Evolutionary conservation across 2,888 invertebrate species (phyloP).

Genomic region (Agrochola lota): DNA sequence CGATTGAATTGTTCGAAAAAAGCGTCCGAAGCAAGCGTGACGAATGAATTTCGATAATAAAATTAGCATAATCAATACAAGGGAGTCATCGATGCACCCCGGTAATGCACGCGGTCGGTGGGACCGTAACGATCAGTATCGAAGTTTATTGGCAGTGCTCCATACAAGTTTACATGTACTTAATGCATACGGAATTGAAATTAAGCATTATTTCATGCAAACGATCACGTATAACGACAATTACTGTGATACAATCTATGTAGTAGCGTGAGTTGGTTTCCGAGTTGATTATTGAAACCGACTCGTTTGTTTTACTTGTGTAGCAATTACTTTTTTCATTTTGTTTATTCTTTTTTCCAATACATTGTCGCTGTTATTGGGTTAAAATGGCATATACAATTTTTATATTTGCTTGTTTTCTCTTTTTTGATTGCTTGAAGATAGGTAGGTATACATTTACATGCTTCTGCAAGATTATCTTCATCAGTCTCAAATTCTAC

Average conservation of each 20-base stretch:
- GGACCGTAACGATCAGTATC: constrained; percentile 77
- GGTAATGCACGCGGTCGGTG: constrained; percentile 60
- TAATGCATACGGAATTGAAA: constrained; percentile 86
- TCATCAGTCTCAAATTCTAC: not conserved
- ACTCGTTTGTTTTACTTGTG: constrained; percentile 69
- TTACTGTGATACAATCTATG: constrained; percentile 82
- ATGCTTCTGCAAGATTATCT: too few relatives aligned
- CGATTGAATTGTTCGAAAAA: constrained; percentile 74
- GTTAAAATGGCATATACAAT: not conserved
- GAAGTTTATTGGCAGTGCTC: constrained; percentile 85
- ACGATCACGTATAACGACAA: constrained; percentile 80
- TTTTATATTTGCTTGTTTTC: not conserved
- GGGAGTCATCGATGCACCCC: constrained; percentile 83
- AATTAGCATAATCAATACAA: constrained; percentile 89
- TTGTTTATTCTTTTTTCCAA: constrained; percentile 2
- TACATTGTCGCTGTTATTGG: not conserved
- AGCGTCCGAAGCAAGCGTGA: constrained; percentile 74
- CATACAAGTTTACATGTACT: constrained; percentile 83
- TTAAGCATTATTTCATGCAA: constrained; percentile 89
- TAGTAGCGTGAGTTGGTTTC: constrained; percentile 71
- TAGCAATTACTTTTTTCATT: constrained; percentile 35
- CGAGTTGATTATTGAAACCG: constrained; percentile 75
- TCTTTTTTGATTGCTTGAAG: not conserved
- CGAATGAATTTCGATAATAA: constrained; percentile 87
- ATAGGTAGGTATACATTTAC: not conserved